These are phyloP conservation scores for Psittacus erithacus DNA, from an alignment of 2,113 vertebrate genomes.

Conservation along the genomic window DNA sequence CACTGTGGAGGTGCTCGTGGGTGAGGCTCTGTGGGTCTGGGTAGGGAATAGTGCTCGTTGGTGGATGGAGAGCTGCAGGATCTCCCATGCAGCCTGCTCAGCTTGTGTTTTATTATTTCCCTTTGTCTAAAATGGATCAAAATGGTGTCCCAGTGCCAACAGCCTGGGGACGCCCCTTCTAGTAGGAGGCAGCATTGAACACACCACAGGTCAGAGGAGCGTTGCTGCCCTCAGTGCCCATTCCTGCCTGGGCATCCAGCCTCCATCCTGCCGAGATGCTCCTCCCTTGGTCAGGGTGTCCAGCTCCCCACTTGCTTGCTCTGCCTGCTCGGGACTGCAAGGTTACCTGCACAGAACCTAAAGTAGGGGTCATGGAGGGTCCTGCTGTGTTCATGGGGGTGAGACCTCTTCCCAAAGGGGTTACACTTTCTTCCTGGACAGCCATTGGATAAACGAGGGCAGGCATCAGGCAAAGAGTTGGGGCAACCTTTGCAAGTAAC, in stretches of 20 bases:
- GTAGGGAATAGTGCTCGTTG: accelerated
- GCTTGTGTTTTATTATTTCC: background rate
- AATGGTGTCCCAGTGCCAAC: background rate
- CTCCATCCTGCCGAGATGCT: accelerated
- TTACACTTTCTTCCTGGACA: background rate
- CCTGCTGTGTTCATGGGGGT: background rate
- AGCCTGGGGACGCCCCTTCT: background rate
- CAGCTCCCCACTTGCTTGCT: background rate
- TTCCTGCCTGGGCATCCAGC: background rate
- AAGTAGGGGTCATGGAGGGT: background rate
- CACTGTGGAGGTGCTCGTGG: background rate
- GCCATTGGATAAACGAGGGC: background rate
- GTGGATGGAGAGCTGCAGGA: background rate
- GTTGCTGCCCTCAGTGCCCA: accelerated
- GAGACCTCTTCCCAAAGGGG: background rate
- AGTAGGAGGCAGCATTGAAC: background rate
- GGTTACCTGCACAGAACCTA: background rate
- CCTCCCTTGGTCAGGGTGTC: background rate
- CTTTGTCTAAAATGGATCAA: background rate
- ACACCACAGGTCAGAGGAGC: background rate
- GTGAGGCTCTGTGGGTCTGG: background rate
- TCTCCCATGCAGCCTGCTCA: background rate
- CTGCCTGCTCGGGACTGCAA: background rate
- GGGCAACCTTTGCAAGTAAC: background rate
- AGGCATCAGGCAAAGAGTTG: background rate